Base-by-base conservation (phyloP, 2,888 invertebrate genomes). In the Leptothorax acervorum region DNA sequence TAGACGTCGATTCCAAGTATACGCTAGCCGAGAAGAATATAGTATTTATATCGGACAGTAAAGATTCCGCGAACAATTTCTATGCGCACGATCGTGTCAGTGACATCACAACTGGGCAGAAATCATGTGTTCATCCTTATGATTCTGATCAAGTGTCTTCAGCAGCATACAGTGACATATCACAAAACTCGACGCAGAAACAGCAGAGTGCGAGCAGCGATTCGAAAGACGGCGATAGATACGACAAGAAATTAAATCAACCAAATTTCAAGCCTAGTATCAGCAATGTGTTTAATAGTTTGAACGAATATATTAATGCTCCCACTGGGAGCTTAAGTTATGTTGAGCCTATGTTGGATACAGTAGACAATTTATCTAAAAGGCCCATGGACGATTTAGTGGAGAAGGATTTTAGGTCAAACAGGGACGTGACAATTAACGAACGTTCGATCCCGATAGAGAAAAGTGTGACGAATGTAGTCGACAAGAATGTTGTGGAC, bases 241-340 rank as follows among this genome's bases (percentile, higher is more conserved):
- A 93, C 31, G 92, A 93, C 78, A 93, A 93, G 31, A 94, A 93
- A 85, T 85, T 94, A 53, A 94, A 94, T 85, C 94, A 94, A 60
- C 92, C 92, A 4, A 93, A 92, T 87, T 94, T 92, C 55, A 95
- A 95, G 89, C 95, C 96, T 51, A 96, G 95, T 78, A 96, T 96
- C 75, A 96, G 96, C 81, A 96, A 96, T 91, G 96, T 97, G 45
- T 96, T 96, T 88, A 96, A 95, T 90, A 96, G 96, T 92, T 94
- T 97, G 74, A 96, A 96, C 85, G 96, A 97, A 81, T 97, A 96
- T 92, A 94, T 96, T 81, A 96, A 95, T 90, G 95, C 95, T 9
- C 92, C 95, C 11, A 93, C 93, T 39, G 92, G 91, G 55, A 93
- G 92, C 78, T 89, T 93, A 60, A 91, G 92, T 60, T 90, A 84